Conservation (phyloP, 2,888 invertebrate genomes). For the Agapostemon virescens region DNA sequence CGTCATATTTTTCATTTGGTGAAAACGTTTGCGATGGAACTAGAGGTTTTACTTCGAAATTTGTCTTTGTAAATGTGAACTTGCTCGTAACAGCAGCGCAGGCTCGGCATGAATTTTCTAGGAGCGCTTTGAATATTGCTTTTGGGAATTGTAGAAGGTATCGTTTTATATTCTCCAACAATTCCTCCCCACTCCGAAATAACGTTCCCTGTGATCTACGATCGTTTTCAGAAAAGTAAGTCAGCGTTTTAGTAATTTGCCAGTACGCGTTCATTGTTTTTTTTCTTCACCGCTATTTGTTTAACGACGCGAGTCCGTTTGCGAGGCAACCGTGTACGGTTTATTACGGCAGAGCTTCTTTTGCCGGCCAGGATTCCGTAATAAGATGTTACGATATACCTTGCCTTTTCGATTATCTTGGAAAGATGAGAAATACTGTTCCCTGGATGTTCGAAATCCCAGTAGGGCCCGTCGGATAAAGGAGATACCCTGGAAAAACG, state of each 20-base stretch:
- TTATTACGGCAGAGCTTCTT: not conserved
- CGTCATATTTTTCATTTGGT: not conserved
- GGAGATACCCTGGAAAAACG: not conserved
- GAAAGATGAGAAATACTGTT: conserved; percentile 15
- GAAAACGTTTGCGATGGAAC: not conserved
- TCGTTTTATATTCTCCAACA: not conserved
- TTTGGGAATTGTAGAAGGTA: conserved; percentile 2
- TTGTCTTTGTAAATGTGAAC: not conserved
- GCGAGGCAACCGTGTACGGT: not conserved
- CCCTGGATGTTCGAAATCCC: conserved; percentile 18
- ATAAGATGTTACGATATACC: not conserved
- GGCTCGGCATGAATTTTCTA: not conserved
- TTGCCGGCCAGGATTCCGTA: not conserved
- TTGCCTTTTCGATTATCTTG: conserved; percentile 25
- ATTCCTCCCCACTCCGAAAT: not conserved
- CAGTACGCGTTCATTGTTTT: not conserved
- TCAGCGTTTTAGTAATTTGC: not conserved
- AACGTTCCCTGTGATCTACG: not conserved
- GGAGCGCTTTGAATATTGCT: conserved; percentile 6
- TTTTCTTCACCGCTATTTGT: not conserved
- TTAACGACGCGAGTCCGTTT: not conserved
- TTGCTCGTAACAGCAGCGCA: not conserved
- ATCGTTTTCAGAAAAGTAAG: not conserved
- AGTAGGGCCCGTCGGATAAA: not conserved
- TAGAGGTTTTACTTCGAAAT: not conserved